These are phyloP conservation scores for Ceraclea dissimilis DNA, from an alignment of 2,888 invertebrate species.

Conservation along the genomic window DNA sequence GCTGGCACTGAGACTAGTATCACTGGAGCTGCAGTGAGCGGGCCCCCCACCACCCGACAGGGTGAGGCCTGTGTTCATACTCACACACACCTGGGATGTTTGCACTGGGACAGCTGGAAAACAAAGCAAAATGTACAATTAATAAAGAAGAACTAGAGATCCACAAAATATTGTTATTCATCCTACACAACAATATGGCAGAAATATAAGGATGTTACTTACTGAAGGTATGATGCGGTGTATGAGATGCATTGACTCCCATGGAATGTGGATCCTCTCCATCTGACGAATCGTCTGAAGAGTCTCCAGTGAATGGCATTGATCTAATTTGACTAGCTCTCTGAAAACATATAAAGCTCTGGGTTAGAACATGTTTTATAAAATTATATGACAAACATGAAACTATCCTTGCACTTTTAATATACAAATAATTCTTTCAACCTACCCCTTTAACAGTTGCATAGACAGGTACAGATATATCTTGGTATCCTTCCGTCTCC, in stretches of 20 bases:
- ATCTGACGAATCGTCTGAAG: conserved; percentile 90
- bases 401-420: too few species aligned
- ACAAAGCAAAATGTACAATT: not conserved
- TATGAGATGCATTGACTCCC: conserved; percentile 46
- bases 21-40: conserved; percentile 43
- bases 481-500: conserved; percentile 75
- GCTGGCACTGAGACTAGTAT: conserved; percentile 58
- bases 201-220: not conserved
- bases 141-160: not conserved
- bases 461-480: conserved; percentile 89
- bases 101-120: conserved; percentile 13
- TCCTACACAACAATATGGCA: too few species aligned
- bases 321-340: conserved; percentile 93
- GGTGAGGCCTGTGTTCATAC: conserved; percentile 30
- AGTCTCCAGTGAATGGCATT: conserved; percentile 92
- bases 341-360: conserved; percentile 39
- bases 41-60: conserved; percentile 36
- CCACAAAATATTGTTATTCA: too few species aligned
- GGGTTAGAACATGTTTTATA: too few species aligned
- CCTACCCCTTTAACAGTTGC: conserved; percentile 88
- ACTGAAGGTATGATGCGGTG: conserved; percentile 40
- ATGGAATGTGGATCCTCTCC: conserved; percentile 66
- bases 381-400: too few species aligned
- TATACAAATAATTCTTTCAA: too few species aligned
- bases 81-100: conserved; percentile 27